Conservation (phyloP, 2,113 vertebrate species). For the Engraulis encrasicolus region DNA sequence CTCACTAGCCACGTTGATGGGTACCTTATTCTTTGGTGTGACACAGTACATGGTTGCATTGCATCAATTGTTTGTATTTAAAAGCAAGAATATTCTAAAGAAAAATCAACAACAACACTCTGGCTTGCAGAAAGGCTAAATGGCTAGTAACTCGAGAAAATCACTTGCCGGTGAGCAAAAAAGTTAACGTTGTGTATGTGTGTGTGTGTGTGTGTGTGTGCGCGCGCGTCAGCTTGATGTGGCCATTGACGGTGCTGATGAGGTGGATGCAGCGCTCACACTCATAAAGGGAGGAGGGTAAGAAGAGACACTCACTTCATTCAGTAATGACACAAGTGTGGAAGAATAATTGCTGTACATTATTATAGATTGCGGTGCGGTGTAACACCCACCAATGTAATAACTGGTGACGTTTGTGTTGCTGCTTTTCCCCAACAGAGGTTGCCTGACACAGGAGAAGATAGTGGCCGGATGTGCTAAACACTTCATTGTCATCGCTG, state of each 20-base stretch:
- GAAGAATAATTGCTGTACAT: neutral
- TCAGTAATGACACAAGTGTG: neutral
- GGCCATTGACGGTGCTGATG: constrained; percentile 96
- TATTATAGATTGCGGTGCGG: neutral
- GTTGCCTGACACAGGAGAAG: constrained; percentile 97
- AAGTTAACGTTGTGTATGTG: neutral
- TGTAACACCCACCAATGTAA: too few species aligned
- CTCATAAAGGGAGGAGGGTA: constrained; percentile 98
- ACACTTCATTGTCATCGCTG: constrained; percentile 92
- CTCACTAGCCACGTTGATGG: neutral
- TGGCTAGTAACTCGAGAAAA: too few species aligned
- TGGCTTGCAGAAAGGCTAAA: too few species aligned
- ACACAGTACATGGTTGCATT: too few species aligned
- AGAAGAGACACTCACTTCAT: constrained; percentile 58
- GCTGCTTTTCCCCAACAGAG: constrained; percentile 69
- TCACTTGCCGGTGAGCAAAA: too few species aligned
- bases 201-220: neutral
- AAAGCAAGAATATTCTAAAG: too few species aligned
- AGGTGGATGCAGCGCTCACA: constrained; percentile 90
- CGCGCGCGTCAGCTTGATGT: constrained; percentile 81
- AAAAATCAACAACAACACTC: too few species aligned
- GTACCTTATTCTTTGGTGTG: too few species aligned
- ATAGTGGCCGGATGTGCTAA: constrained; percentile 94
- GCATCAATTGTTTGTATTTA: too few species aligned
- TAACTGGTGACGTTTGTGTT: neutral